These are phyloP conservation scores for Hippocampus barbouri DNA, from an alignment of 2,113 vertebrate species.

Conservation along the genomic window DNA sequence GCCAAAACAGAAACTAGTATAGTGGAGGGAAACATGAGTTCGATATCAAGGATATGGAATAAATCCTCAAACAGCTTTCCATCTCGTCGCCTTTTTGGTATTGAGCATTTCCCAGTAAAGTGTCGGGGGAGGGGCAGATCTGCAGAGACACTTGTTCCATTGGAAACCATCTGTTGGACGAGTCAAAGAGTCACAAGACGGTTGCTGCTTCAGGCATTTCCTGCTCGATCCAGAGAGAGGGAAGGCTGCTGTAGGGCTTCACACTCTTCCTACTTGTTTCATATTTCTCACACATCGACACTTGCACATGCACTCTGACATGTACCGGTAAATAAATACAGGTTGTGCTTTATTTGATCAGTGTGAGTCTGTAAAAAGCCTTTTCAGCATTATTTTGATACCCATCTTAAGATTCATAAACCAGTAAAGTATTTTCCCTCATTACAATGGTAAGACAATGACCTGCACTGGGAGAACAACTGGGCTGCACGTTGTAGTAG, in stretches of 20 bases:
- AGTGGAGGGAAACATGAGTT: no score
- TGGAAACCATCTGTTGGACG: slow-evolving; percentile 75
- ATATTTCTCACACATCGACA: slow-evolving; percentile 36
- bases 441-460: background rate
- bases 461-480: no score
- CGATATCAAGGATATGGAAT: background rate
- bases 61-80: background rate
- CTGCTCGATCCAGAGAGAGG: slow-evolving; percentile 63
- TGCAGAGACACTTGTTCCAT: slow-evolving; percentile 70
- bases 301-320: slow-evolving; percentile 13
- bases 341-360: background rate
- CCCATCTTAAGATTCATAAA: background rate
- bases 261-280: slow-evolving; percentile 48
- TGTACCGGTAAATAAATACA: slow-evolving; percentile 18
- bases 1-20: no score
- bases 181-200: slow-evolving; percentile 75
- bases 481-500: background rate
- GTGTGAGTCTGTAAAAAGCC: background rate
- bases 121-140: slow-evolving; percentile 47
- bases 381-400: background rate
- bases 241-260: slow-evolving; percentile 15
- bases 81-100: slow-evolving; percentile 44
- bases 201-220: slow-evolving; percentile 74
- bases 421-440: background rate
- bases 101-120: slow-evolving; percentile 48